Conservation (phyloP, 2,888 invertebrate genomes). For the Tubulanus polymorphus region DNA sequence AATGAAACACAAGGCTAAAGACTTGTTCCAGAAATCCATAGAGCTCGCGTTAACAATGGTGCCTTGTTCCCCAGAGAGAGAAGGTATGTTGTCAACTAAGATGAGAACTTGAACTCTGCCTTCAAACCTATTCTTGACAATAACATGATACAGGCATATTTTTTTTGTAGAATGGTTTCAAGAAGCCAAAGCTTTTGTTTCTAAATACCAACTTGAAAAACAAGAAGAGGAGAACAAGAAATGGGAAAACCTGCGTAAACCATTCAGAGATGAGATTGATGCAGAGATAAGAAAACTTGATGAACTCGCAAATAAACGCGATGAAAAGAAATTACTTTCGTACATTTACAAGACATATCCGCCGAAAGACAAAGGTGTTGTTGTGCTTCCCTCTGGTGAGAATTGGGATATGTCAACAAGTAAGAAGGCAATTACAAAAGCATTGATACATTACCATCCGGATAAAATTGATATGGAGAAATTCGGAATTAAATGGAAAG, state of each 20-base stretch:
- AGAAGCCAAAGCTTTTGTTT: conserved; percentile 19
- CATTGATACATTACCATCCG: conserved; percentile 31
- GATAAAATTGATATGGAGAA: conserved; percentile 24
- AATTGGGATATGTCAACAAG: no score
- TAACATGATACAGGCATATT: no score
- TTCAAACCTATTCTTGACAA: no score
- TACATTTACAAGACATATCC: conserved; percentile 1
- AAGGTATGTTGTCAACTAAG: no score
- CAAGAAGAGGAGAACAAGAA: conserved; percentile 20
- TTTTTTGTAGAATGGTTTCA: conserved; percentile 31
- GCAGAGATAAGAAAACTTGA: not conserved
- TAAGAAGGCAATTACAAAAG: conserved; percentile 25
- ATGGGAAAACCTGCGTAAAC: conserved; percentile 18
- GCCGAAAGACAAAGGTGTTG: not conserved
- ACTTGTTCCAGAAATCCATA: conserved; percentile 21
- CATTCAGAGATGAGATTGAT: conserved; percentile 15
- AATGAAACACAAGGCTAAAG: conserved; percentile 25
- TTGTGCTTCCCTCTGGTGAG: no score
- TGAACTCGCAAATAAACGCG: no score
- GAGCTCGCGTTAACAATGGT: no score
- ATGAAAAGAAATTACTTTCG: no score
- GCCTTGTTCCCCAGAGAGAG: no score
- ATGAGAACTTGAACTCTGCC: no score
- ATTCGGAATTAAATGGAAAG: conserved; percentile 26
- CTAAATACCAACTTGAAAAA: conserved; percentile 24